phyloP scores from a whole-genome alignment of 1,140 invertebrate species.

The Telenomus remus region DNA sequence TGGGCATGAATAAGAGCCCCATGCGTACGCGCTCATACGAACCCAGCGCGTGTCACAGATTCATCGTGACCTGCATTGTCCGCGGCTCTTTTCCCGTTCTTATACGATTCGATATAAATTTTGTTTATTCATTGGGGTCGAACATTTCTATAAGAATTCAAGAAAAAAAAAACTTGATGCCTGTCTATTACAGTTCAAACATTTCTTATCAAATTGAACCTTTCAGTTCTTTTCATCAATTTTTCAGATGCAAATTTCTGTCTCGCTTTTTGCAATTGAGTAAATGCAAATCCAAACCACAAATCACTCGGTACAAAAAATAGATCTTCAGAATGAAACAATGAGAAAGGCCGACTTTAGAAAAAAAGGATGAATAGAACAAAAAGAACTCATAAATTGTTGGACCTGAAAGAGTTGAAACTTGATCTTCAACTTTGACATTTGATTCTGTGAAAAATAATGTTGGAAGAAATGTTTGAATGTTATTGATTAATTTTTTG shows the following conservation, averaged over 20 bases:
- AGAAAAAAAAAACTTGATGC: no score
- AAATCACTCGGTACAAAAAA: no score
- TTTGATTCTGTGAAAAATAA: conserved; percentile 36
- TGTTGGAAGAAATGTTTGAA: no score
- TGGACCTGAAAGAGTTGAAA: conserved; percentile 36
- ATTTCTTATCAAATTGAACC: no score
- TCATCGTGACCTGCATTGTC: conserved; percentile 53
- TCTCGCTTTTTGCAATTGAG: no score
- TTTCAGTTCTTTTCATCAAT: no score
- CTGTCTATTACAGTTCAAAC: no score
- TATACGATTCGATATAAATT: conserved; percentile 34
- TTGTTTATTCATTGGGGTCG: conserved; percentile 51
- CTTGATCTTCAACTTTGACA: conserved; percentile 2
- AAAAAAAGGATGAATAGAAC: conserved; percentile 27
- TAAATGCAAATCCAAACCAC: no score
- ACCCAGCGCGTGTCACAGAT: conserved; percentile 55
- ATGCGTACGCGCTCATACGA: conserved; percentile 42
- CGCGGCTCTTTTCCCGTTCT: conserved; percentile 37
- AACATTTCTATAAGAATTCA: conserved; percentile 44
- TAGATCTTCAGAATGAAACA: conserved; percentile 20
- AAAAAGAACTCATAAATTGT: conserved; percentile 34
- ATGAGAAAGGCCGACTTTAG: conserved; percentile 27
- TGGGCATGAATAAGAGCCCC: conserved; percentile 32
- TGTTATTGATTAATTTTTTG: no score
- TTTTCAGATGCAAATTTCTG: no score